phyloP scores from a whole-genome alignment of 2,888 invertebrate species.

The Xylota sylvarum region DNA sequence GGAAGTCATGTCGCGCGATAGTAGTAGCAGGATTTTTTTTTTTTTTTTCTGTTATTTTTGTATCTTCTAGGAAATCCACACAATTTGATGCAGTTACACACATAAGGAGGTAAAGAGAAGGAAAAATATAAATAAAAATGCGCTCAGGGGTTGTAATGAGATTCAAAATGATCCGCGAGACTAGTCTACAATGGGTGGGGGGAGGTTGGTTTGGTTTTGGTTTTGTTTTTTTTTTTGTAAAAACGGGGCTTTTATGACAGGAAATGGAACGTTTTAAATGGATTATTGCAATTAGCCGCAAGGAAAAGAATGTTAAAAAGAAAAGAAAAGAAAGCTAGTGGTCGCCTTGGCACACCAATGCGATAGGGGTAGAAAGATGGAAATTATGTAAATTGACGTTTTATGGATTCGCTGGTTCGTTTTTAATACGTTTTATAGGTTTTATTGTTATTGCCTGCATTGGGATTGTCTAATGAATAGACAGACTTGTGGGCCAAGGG shows the following conservation, averaged over 20 bases:
- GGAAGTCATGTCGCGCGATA: conserved; percentile 71
- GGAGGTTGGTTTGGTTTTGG: conserved; percentile 24
- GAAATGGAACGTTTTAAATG: conserved; percentile 83
- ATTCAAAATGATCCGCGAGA: conserved; percentile 76
- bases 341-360: neutral
- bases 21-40: conserved; percentile 11
- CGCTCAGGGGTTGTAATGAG: conserved; percentile 76
- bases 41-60: neutral
- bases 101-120: conserved; percentile 26
- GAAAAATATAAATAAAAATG: conserved; percentile 67
- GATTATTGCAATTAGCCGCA: conserved; percentile 84
- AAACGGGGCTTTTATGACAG: conserved; percentile 74
- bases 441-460: conserved; percentile 67
- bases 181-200: conserved; percentile 53
- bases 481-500: neutral
- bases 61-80: conserved; percentile 66
- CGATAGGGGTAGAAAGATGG: conserved; percentile 74
- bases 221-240: conserved; percentile 47
- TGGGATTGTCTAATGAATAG: conserved; percentile 32
- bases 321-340: conserved; percentile 24
- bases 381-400: conserved; percentile 76
- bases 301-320: conserved; percentile 72
- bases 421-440: conserved; percentile 66
- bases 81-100: conserved; percentile 77
- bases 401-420: conserved; percentile 70